Percentiles rank a stretch among this genome's conserved stretches.
Evolutionary conservation across 2,797 vertebrate genomes (phyloP).

Genomic region (Labeo calbasu): DNA sequence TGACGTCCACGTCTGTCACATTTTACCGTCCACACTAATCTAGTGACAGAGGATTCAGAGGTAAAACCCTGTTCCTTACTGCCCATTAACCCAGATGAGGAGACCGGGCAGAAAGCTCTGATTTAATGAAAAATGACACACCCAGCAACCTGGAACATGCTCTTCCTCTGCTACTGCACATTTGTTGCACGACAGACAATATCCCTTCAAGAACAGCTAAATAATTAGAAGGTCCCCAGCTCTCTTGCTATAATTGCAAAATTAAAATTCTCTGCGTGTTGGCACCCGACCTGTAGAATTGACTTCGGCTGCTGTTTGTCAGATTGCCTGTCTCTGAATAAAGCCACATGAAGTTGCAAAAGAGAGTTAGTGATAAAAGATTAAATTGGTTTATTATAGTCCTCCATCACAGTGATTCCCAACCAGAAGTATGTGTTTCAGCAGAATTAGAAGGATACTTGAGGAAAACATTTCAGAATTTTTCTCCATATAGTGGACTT

Average conservation of each 20-base stretch:
- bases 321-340: slow-evolving; percentile 1
- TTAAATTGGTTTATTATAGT: neutral
- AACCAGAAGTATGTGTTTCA: neutral
- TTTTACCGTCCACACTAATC: slow-evolving; percentile 25
- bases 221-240: slow-evolving; percentile 42
- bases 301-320: slow-evolving; percentile 29
- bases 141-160: slow-evolving; percentile 53
- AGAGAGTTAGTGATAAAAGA: slow-evolving; percentile 14
- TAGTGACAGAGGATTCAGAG: slow-evolving; percentile 40
- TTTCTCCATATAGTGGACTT: neutral
- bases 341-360: neutral
- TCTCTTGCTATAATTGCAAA: slow-evolving; percentile 27
- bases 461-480: too few species aligned
- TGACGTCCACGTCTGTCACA: neutral
- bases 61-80: slow-evolving; percentile 40
- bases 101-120: slow-evolving; percentile 47
- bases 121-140: slow-evolving; percentile 59
- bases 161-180: slow-evolving; percentile 39
- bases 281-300: slow-evolving; percentile 17
- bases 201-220: slow-evolving; percentile 35
- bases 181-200: slow-evolving; percentile 22
- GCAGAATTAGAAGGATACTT: neutral
- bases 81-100: slow-evolving; percentile 50
- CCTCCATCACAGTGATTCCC: neutral
- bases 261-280: slow-evolving; percentile 19